A percentile compares a stretch with the other conserved stretches of the same genome.
These are phyloP conservation scores for Chrysolina americana DNA, from an alignment of 2,888 invertebrate genomes.

Conservation along the genomic window DNA sequence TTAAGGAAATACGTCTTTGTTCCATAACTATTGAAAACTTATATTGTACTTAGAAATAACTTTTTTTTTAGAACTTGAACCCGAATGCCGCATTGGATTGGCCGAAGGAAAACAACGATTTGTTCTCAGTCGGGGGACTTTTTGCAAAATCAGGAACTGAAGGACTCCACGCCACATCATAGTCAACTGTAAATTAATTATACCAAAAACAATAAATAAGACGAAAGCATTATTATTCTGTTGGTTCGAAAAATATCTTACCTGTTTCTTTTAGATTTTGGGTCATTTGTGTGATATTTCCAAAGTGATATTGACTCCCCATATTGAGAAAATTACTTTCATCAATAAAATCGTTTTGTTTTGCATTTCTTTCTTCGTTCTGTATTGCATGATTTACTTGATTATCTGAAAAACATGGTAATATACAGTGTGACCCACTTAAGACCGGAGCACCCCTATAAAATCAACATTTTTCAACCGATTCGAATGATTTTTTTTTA, in stretches of 20 bases:
- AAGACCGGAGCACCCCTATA: no score
- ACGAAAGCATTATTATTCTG: neutral
- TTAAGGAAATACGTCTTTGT: neutral
- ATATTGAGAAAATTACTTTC: conserved; percentile 28
- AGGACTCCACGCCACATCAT: conserved; percentile 28
- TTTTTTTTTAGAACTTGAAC: conserved; percentile 27
- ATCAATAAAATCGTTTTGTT: neutral
- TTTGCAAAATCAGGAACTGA: conserved; percentile 22
- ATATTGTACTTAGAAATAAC: neutral
- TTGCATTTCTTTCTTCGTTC: neutral
- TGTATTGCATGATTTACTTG: neutral
- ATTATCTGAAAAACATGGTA: neutral
- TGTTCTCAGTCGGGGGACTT: conserved; percentile 13
- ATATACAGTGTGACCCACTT: no score
- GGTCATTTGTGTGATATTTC: conserved; percentile 35
- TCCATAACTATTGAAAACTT: neutral
- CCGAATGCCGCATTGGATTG: conserved; percentile 28
- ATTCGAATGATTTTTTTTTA: no score
- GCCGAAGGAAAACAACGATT: conserved; percentile 33
- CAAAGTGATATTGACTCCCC: conserved; percentile 39
- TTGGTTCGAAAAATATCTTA: conserved; percentile 17
- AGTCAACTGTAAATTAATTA: neutral
- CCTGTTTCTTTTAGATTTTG: conserved; percentile 28
- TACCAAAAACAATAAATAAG: no score
- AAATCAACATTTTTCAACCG: no score